Percentiles rank a stretch among this genome's conserved stretches.
Conservation (phyloP, 2,113 vertebrate genomes). For the Notarius lentiginosus region DNA sequence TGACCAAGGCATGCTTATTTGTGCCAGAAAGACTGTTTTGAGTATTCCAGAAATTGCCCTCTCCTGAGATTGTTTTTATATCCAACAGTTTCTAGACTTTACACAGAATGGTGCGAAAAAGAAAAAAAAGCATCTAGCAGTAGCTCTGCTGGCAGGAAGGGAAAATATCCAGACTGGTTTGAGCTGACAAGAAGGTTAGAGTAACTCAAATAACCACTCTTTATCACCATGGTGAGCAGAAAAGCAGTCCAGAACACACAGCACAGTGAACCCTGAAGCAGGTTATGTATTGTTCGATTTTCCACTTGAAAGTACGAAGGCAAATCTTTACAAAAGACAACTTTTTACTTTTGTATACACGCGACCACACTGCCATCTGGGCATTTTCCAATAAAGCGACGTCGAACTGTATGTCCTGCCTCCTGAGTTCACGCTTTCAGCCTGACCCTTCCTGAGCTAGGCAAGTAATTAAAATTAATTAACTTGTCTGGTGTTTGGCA, state of each 20-base stretch:
- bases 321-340: background rate
- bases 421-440: conserved; percentile 45
- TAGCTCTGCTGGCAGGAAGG: background rate
- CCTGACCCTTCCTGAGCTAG: conserved; percentile 55
- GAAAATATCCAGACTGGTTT: background rate
- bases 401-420: conserved; percentile 32
- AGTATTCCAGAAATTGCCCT: background rate
- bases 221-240: background rate
- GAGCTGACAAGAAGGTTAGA: background rate
- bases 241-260: background rate
- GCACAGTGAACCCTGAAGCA: background rate
- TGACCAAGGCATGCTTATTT: background rate
- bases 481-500: conserved; percentile 65
- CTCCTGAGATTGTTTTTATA: background rate
- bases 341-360: background rate
- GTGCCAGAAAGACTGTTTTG: background rate
- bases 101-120: background rate
- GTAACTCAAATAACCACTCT: background rate
- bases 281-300: background rate
- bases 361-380: background rate
- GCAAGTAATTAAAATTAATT: conserved; percentile 75
- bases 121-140: background rate
- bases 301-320: background rate
- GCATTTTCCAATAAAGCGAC: conserved; percentile 23
- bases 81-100: background rate